These are phyloP conservation scores for Trissolcus basalis DNA, from an alignment of 1,140 invertebrate genomes.

Conservation along the genomic window DNA sequence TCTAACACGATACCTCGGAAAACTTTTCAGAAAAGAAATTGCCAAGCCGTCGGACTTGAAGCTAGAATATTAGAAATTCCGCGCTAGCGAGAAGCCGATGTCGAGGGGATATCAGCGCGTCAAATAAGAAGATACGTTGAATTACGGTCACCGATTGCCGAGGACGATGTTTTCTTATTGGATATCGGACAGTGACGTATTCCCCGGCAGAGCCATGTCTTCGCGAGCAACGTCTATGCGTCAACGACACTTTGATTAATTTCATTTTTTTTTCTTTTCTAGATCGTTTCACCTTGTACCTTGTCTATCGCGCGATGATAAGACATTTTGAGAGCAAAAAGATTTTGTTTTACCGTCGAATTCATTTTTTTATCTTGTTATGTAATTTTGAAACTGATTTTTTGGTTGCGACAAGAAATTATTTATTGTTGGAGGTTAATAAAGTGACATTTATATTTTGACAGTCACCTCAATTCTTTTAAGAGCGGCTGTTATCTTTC, in stretches of 20 bases:
- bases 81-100: conserved; percentile 54
- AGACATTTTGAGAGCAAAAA: conserved; percentile 5
- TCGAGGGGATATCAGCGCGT: conserved; percentile 57
- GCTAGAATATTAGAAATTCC: conserved; percentile 67
- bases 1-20: conserved; percentile 58
- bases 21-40: conserved; percentile 66
- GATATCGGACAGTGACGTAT: conserved; percentile 60
- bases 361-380: too few species aligned
- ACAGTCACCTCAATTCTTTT: conserved; percentile 3
- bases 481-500: conserved; percentile 34
- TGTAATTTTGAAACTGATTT: too few species aligned
- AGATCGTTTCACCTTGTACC: conserved; percentile 8
- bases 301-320: conserved; percentile 19
- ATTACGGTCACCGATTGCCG: conserved; percentile 60
- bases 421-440: conserved; percentile 12
- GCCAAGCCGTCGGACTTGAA: conserved; percentile 61
- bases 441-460: background rate
- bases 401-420: too few species aligned
- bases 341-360: too few species aligned
- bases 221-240: conserved; percentile 46
- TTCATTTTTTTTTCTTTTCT: conserved; percentile 36
- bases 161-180: conserved; percentile 60
- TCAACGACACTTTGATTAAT: conserved; percentile 54
- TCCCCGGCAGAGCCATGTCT: conserved; percentile 48
- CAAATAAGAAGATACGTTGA: conserved; percentile 63